Percentiles rank a stretch among this genome's conserved stretches.
Evolutionary conservation across 2,888 invertebrate genomes (phyloP).

Genomic region (Archips xylosteana): DNA sequence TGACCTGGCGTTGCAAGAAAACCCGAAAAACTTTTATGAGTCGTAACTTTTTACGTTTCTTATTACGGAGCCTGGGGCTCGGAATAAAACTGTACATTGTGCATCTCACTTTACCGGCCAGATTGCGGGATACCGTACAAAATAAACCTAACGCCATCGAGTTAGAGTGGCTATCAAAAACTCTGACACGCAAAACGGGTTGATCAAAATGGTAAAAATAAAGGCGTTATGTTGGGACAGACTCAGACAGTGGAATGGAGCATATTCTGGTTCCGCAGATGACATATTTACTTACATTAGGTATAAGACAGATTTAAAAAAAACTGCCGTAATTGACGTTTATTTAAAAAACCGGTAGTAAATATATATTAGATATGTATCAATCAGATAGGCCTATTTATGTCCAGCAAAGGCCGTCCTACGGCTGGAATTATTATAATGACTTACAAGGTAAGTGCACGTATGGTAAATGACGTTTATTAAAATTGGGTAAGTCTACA

Average conservation of each 20-base stretch:
- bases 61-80: slow-evolving; percentile 14
- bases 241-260: not conserved
- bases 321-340: too few relatives aligned
- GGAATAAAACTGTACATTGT: slow-evolving; percentile 8
- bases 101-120: not conserved
- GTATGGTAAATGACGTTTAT: too few relatives aligned
- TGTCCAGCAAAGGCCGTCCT: too few relatives aligned
- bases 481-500: too few relatives aligned
- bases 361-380: too few relatives aligned
- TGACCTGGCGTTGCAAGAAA: slow-evolving; percentile 7
- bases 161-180: not conserved
- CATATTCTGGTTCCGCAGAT: not conserved
- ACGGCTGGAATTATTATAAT: too few relatives aligned
- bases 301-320: not conserved
- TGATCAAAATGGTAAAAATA: not conserved
- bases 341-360: too few relatives aligned
- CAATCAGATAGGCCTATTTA: too few relatives aligned
- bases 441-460: too few relatives aligned
- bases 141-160: not conserved
- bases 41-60: slow-evolving; percentile 33
- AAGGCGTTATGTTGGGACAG: not conserved
- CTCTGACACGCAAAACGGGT: not conserved
- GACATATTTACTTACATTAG: not conserved
- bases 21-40: slow-evolving; percentile 34
- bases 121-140: not conserved